phyloP scores from a whole-genome alignment of 2,113 vertebrate species.

The Oxyruncus cristatus region DNA sequence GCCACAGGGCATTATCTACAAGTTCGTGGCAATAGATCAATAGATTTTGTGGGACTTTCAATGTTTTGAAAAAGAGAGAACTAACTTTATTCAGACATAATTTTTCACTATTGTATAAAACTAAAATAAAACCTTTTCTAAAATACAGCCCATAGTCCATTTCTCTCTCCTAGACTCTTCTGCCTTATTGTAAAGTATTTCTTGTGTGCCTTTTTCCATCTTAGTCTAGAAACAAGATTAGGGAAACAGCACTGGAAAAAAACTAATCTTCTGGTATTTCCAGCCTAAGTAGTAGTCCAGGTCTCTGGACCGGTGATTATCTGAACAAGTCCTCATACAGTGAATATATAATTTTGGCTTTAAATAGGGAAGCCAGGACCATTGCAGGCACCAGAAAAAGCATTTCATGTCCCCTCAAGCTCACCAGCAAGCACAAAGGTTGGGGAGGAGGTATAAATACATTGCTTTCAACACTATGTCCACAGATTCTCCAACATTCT shows the following conservation, averaged over 20 bases:
- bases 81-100: neutral
- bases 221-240: neutral
- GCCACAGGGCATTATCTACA: neutral
- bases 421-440: neutral
- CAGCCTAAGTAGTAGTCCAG: neutral
- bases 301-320: neutral
- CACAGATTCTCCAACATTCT: neutral
- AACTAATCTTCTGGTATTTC: neutral
- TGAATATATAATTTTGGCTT: neutral
- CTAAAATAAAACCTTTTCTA: neutral
- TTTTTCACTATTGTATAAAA: neutral
- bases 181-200: neutral
- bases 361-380: neutral
- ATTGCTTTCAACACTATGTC: neutral
- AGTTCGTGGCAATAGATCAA: neutral
- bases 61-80: neutral
- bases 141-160: neutral
- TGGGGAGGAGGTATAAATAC: neutral
- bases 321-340: neutral
- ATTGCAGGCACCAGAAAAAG: neutral
- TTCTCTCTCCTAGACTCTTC: neutral
- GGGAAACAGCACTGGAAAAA: conserved; percentile 8
- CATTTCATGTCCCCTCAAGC: neutral
- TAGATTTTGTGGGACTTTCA: neutral
- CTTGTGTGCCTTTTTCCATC: neutral